These are phyloP conservation scores for Rhagophthalmus giganteus DNA, from an alignment of 2,888 invertebrate genomes.

Conservation along the genomic window DNA sequence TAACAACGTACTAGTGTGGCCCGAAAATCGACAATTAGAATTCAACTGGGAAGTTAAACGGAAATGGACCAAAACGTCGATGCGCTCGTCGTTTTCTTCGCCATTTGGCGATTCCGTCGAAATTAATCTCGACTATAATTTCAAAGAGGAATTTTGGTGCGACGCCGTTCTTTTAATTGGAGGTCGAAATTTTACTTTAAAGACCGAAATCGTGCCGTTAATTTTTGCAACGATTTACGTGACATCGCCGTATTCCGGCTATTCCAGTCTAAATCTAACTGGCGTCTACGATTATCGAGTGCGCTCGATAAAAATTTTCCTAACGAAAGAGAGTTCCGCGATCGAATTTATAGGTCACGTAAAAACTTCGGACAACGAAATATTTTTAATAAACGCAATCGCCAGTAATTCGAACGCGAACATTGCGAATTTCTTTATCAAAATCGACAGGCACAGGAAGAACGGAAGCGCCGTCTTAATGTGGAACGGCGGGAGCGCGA, in stretches of 20 bases:
- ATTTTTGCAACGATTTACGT: neutral
- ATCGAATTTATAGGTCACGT: slow-evolving; percentile 10
- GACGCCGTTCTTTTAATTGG: neutral
- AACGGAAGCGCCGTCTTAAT: slow-evolving; percentile 21
- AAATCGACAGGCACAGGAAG: neutral
- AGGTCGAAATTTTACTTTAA: neutral
- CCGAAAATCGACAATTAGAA: slow-evolving; percentile 3
- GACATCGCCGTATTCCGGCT: neutral
- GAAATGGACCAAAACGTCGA: neutral
- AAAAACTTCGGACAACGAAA: slow-evolving; percentile 5
- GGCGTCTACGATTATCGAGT: neutral
- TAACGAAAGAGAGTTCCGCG: neutral
- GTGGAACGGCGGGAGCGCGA: slow-evolving; percentile 12
- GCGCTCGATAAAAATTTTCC: neutral
- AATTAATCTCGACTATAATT: neutral
- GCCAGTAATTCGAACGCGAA: slow-evolving; percentile 8
- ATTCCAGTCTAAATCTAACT: neutral
- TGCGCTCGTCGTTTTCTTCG: neutral
- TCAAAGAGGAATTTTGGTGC: neutral
- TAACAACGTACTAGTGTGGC: slow-evolving; percentile 9
- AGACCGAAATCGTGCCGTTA: neutral
- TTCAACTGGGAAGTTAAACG: neutral
- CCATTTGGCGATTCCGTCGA: slow-evolving; percentile 8
- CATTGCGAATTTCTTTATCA: slow-evolving; percentile 10
- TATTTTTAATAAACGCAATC: slow-evolving; percentile 12